Evolutionary conservation across 92 coral and sea anemone genomes (phyloP).

Genomic region (Hydrozoanthus gracilis): DNA sequence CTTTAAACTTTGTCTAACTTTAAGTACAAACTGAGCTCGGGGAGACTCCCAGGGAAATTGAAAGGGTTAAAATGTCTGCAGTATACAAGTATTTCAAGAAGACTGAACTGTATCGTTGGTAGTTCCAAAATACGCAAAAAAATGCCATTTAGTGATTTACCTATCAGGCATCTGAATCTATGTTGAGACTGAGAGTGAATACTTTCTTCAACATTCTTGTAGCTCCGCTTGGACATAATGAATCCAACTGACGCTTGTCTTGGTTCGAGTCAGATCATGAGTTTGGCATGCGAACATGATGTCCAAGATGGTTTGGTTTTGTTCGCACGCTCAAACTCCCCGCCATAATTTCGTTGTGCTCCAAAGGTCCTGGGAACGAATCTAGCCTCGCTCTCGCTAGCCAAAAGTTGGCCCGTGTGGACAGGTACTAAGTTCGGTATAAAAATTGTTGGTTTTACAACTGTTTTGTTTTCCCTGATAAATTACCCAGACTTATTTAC

Average conservation of each 20-base stretch:
- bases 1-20: no score
- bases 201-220: background rate
- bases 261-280: background rate
- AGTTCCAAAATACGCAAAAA: background rate
- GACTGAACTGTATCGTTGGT: no score
- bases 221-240: conserved; percentile 14
- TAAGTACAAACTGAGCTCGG: no score
- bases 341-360: conserved; percentile 23
- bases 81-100: no score
- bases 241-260: background rate
- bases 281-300: background rate
- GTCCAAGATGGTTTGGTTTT: no score
- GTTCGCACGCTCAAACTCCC: conserved; percentile 21
- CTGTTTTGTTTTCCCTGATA: no score
- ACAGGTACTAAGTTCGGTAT: no score
- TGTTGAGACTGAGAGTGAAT: background rate
- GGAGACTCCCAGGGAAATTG: no score
- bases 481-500: background rate
- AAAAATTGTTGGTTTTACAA: no score
- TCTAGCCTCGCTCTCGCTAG: conserved; percentile 21
- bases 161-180: conserved; percentile 22
- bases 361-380: conserved; percentile 30
- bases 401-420: background rate
- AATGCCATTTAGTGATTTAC: background rate
- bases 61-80: no score